Conservation (phyloP, 1,140 invertebrate species). For the Pseudomyrmex flavicornis region DNA sequence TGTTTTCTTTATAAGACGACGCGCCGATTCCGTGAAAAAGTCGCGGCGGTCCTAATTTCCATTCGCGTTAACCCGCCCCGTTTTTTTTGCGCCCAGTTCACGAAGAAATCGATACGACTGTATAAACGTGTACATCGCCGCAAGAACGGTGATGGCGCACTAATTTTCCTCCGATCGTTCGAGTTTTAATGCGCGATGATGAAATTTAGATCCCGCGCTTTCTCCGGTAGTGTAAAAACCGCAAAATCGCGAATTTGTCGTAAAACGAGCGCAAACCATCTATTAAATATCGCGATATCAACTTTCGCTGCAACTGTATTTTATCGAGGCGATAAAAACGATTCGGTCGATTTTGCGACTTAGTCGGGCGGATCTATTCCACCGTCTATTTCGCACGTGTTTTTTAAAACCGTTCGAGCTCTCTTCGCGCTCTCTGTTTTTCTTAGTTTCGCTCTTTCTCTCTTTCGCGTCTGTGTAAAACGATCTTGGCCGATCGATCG, state of each 20-base stretch:
- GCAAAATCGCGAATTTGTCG: too few relatives aligned
- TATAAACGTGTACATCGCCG: background rate
- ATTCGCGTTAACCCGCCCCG: background rate
- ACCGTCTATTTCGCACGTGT: background rate
- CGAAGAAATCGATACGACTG: background rate
- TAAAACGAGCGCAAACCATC: background rate
- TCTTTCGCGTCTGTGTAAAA: background rate
- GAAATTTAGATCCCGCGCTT: background rate
- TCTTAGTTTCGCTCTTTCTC: background rate
- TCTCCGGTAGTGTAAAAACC: too few relatives aligned
- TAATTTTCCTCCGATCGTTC: background rate
- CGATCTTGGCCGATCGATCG: background rate
- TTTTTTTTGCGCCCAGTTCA: background rate
- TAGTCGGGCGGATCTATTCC: background rate
- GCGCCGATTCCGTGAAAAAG: background rate
- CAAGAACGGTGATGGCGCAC: background rate
- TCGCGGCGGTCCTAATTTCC: background rate
- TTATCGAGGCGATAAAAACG: conserved; percentile 13
- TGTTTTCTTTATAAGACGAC: background rate
- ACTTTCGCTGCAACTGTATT: conserved; percentile 22
- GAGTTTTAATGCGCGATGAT: background rate
- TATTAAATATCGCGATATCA: conserved; percentile 13
- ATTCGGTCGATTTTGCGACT: background rate
- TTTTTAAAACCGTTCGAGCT: conserved; percentile 18
- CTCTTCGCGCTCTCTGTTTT: background rate